Base-by-base conservation (phyloP, 2,113 vertebrate genomes). In the Kryptolebias marmoratus region DNA sequence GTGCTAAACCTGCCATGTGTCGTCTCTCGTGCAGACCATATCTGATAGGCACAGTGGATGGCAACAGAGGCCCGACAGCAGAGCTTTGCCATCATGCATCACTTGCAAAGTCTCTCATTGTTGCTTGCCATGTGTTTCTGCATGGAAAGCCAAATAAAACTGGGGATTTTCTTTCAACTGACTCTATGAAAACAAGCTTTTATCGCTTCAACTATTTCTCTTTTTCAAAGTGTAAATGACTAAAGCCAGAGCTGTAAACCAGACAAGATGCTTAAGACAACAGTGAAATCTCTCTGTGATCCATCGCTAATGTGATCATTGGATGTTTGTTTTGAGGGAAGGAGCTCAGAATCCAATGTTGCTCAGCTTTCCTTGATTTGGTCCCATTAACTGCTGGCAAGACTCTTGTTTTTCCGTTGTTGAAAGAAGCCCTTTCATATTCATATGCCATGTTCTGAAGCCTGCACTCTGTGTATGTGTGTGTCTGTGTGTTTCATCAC, bases 321-420 rank as follows among this genome's bases (percentile, higher is more conserved):
- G 84, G 80, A 87, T 91, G 90, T 90, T 91, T 92, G 91, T 91
- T 89, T 90, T 89, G 83, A 89, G 88, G 81, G 53, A 81, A 73
- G 79, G 76, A 80, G 75, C 84, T 87, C 81, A 73, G 79, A 90
- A 85, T 86, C 82, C 68, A 9, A 85, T 87, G 86, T 87, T 87
- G 83, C 83, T 90, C 87, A 82, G 84, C 85, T 87, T 85, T 87
- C 76, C 88, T 83, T 89, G 86, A 92, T 91, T 89, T 87, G 85
- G 86, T 86, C 83, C 86, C 90, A 88, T 88, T 89, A 91, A 76
- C 77, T 53, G 75, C 85, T 92, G 91, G 89, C 90, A 86, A 79
- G 52, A 7, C 81, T 82, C 75, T 79, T 87, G 83, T 86, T 91
- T 90, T 87, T 88, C 89, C 81, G 88, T 88, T 87, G 80, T 87